These are phyloP conservation scores for Sylvietta virens DNA, from an alignment of 2,113 vertebrate genomes.

Conservation along the genomic window DNA sequence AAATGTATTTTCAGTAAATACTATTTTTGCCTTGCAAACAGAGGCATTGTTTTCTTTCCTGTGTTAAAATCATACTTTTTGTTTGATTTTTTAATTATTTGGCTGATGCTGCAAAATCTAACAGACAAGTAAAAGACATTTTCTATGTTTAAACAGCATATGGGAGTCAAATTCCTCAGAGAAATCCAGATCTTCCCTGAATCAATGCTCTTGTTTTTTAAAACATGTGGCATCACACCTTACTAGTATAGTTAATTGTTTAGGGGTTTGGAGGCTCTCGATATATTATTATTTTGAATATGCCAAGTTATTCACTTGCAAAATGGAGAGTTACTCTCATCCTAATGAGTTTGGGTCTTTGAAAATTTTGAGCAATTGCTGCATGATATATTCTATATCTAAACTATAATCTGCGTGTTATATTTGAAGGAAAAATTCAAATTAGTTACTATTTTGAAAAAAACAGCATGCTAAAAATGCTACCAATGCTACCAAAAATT, in stretches of 20 bases:
- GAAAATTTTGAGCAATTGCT: neutral
- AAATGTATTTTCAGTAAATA: constrained; percentile 34
- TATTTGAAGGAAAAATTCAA: neutral
- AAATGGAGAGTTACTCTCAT: neutral
- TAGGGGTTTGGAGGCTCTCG: neutral
- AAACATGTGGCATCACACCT: neutral
- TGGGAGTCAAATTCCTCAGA: neutral
- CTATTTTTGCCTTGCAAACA: neutral
- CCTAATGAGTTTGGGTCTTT: neutral
- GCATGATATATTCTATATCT: neutral
- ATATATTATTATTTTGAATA: neutral
- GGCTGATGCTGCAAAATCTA: neutral
- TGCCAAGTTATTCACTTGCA: neutral
- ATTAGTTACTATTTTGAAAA: neutral
- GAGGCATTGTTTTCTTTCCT: neutral
- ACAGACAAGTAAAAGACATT: neutral
- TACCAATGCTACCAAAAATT: neutral
- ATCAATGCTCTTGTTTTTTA: neutral
- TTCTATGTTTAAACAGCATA: neutral
- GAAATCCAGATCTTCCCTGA: neutral
- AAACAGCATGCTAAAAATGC: neutral
- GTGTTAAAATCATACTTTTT: neutral
- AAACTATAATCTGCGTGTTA: neutral
- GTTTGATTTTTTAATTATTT: neutral
- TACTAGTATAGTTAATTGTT: neutral